Percentiles rank a stretch among this genome's conserved stretches.
Conservation (phyloP, 2,888 invertebrate genomes). For the Athalia circularis region DNA sequence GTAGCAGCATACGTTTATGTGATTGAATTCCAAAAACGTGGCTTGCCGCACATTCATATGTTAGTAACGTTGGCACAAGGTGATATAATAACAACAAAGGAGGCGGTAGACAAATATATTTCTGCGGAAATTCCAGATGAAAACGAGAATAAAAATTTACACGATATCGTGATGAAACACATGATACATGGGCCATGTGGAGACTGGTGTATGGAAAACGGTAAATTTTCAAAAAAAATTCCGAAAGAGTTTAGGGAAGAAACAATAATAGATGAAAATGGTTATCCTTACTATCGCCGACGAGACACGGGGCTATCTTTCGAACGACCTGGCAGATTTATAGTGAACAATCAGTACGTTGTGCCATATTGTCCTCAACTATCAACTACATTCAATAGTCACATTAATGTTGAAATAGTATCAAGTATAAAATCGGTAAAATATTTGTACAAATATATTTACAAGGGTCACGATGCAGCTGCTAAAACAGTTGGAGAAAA, state of each 20-base stretch:
- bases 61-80: slow-evolving; percentile 51
- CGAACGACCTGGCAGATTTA: slow-evolving; percentile 53
- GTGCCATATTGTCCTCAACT: slow-evolving; percentile 31
- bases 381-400: slow-evolving; percentile 49
- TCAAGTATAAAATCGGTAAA: slow-evolving; percentile 53
- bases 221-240: no score
- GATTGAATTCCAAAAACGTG: slow-evolving; percentile 55
- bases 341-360: slow-evolving; percentile 14
- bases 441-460: no score
- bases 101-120: slow-evolving; percentile 52
- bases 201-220: no score
- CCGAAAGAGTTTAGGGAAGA: slow-evolving; percentile 55
- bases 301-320: slow-evolving; percentile 32
- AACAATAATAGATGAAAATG: neutral
- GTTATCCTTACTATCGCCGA: slow-evolving; percentile 45
- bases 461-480: no score
- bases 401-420: slow-evolving; percentile 57
- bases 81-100: slow-evolving; percentile 52
- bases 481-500: no score
- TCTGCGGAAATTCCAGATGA: slow-evolving; percentile 66
- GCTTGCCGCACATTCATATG: slow-evolving; percentile 54
- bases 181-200: slow-evolving; percentile 70
- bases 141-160: no score
- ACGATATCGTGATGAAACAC: slow-evolving; percentile 62
- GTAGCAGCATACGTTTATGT: slow-evolving; percentile 49